phyloP scores from a whole-genome alignment of 2,113 vertebrate species.

The Lichenostomus cassidix region DNA sequence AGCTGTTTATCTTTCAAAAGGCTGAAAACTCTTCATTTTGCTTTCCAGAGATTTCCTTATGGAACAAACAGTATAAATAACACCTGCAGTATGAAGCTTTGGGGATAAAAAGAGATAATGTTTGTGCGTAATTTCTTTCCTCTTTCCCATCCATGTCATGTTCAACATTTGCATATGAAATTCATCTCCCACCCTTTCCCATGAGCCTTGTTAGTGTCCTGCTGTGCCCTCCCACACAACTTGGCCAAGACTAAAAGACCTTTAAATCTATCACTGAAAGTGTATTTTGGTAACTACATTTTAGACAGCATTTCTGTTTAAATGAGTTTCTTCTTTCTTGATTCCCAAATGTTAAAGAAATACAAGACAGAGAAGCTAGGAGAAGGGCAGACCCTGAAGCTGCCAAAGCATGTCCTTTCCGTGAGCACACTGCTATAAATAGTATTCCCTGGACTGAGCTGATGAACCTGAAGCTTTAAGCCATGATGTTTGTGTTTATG shows the following conservation, averaged over 20 bases:
- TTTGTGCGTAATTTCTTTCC: not conserved
- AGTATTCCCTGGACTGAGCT: not conserved
- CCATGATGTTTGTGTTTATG: not conserved
- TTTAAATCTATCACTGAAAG: constrained; percentile 10
- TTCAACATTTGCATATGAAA: constrained; percentile 2
- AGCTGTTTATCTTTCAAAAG: not conserved
- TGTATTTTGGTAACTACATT: not conserved
- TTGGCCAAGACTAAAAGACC: not conserved
- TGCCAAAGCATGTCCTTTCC: not conserved
- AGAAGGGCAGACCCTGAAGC: not conserved
- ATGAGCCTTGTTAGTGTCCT: not conserved
- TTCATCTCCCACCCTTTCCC: constrained; percentile 1
- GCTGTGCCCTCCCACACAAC: constrained; percentile 10
- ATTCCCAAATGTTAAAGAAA: not conserved
- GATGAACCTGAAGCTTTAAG: not conserved
- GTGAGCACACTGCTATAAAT: not conserved
- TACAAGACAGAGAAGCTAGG: not conserved
- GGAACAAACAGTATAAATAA: not conserved
- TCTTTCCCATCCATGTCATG: not conserved
- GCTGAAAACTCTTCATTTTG: not conserved
- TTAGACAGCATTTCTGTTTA: not conserved
- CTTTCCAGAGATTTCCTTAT: not conserved
- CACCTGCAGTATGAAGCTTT: not conserved
- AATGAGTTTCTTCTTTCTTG: not conserved
- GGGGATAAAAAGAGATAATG: not conserved